Evolutionary conservation across 2,888 invertebrate species (phyloP).

Genomic region (Sminthurinus aureus): DNA sequence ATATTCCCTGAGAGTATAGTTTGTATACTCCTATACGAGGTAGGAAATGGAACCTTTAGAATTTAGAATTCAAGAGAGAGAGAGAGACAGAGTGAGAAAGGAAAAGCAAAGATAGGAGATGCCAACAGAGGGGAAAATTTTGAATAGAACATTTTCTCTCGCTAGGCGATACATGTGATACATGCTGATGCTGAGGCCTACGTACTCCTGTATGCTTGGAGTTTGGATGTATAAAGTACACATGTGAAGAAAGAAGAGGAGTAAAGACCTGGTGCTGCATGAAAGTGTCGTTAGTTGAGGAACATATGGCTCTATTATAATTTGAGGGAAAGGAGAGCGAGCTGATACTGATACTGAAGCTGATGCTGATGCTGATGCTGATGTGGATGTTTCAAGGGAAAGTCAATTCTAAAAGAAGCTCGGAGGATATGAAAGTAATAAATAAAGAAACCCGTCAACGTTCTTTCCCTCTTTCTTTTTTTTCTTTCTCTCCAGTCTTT

Average conservation of each 20-base stretch:
- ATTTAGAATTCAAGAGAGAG: background rate
- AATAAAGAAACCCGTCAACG: conserved; percentile 38
- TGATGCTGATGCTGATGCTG: too few species aligned
- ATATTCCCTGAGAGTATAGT: too few species aligned
- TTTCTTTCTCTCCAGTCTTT: conserved; percentile 13
- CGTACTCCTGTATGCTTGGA: background rate
- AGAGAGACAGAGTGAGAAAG: too few species aligned
- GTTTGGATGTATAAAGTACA: background rate
- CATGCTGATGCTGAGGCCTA: too few species aligned
- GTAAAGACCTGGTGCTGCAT: conserved; percentile 7
- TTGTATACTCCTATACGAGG: background rate
- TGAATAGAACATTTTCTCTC: background rate
- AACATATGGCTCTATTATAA: conserved; percentile 58
- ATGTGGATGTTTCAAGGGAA: background rate
- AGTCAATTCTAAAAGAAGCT: conserved; percentile 34
- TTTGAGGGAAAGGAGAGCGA: conserved; percentile 39
- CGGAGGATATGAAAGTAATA: conserved; percentile 48
- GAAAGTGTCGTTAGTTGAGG: conserved; percentile 54
- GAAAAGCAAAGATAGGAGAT: background rate
- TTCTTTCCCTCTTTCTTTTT: conserved; percentile 31
- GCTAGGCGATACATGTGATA: background rate
- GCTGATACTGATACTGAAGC: background rate
- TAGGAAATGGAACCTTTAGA: background rate
- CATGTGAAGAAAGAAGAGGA: background rate
- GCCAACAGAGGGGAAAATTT: background rate